Base-by-base conservation (phyloP, 2,113 vertebrate genomes). In the Calonectris borealis region DNA sequence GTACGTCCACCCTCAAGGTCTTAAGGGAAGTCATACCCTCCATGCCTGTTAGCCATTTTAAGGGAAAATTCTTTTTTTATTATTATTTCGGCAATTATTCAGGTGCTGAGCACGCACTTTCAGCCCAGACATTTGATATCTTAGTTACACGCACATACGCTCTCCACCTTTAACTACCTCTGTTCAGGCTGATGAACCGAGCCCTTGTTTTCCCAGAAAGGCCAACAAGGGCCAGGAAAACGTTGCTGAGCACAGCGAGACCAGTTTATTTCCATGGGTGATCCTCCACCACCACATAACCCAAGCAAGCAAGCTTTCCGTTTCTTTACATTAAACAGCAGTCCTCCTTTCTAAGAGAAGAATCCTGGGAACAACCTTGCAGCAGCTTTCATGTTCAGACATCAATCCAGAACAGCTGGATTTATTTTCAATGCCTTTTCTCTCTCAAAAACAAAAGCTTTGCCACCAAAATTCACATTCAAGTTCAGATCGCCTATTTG, bases 381-480 rank as follows among this genome's bases (percentile, higher is more conserved):
- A 90, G 91, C 83, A 94, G 85, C 90, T 91, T 86, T 81, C 79
- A 40, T 58, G 40, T 48, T 79, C 84, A 54, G 79, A 64, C 51
- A 76, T 80, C 86, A 80, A 64, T 51, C 86, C 80, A 83, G 38
- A 93, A 95, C 57, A 90, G 83, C 46, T 49, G 36, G 66, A 80
- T 66, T 87, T 69, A 46, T 84, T 90, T 83, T 44, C 86, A 68
- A 68, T 71, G 69, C 81, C 79, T 95, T 81, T 83, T 66, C 90
- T 90, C 62, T 60, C 90, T 76, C 52, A 90, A 72, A 90, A 90
- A 36, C 73, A 88, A 83, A 88, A 93, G 71, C 73, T 96, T 93
- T 90, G 89, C 96, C 92, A 93, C 80, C 90, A 93, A 73, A 96
- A 96, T 95, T 96, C 96, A 97, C 96, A 96, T 98, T 96, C 96